A percentile compares a stretch with the other conserved stretches of the same genome.
Conservation (phyloP, 2,888 invertebrate species). For the Melangyna quadrimaculata region DNA sequence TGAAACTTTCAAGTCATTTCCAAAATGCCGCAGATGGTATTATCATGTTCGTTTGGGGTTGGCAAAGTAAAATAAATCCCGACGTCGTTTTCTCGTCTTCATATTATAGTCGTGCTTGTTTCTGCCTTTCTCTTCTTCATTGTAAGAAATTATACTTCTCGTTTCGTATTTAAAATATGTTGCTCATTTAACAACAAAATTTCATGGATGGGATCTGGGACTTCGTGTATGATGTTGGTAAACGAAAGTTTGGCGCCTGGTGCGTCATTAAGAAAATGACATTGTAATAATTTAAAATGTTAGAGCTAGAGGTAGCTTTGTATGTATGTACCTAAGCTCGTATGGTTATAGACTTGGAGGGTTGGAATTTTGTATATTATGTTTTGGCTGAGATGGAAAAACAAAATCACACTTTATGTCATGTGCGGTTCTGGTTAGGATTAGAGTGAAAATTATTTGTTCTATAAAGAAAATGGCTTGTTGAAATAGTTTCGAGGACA, state of each 20-base stretch:
- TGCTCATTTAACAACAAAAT: slow-evolving; percentile 34
- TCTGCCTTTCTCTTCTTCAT: neutral
- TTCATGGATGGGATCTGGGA: neutral
- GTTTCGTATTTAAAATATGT: slow-evolving; percentile 49
- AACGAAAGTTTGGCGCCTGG: slow-evolving; percentile 57
- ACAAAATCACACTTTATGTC: slow-evolving; percentile 29
- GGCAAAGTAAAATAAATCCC: slow-evolving; percentile 56
- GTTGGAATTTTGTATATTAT: neutral
- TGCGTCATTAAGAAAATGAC: slow-evolving; percentile 57
- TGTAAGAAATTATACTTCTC: slow-evolving; percentile 49
- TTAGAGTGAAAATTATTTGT: slow-evolving; percentile 12
- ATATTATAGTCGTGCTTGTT: too few relatives aligned
- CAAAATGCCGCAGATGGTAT: slow-evolving; percentile 61
- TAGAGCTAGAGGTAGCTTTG: neutral
- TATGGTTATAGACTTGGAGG: neutral
- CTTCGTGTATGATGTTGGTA: neutral
- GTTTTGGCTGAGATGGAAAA: neutral
- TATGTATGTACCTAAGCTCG: neutral
- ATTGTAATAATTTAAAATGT: slow-evolving; percentile 66
- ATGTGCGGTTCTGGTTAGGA: slow-evolving; percentile 21
- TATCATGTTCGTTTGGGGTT: slow-evolving; percentile 53
- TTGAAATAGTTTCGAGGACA: slow-evolving; percentile 14
- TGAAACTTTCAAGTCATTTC: slow-evolving; percentile 54
- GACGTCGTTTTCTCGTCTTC: neutral
- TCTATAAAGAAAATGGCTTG: neutral